Evolutionary conservation across 1,140 invertebrate genomes (phyloP).

Genomic region (Monomorium pharaonis): DNA sequence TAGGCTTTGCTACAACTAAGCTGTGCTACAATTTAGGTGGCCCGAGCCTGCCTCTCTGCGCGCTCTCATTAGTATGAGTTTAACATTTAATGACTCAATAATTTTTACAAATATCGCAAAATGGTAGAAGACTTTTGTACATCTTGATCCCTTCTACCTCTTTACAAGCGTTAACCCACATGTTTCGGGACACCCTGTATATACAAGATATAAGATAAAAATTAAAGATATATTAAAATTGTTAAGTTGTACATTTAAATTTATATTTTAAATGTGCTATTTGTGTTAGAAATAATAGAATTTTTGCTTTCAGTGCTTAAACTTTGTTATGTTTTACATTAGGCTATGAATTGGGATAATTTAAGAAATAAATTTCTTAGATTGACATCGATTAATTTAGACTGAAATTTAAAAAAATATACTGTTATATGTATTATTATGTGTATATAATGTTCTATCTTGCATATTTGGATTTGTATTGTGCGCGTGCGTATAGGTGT

Average conservation of each 20-base stretch:
- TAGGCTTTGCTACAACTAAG: too few relatives aligned
- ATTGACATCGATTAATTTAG: constrained; percentile 14
- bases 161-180: too few relatives aligned
- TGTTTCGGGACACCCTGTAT: too few relatives aligned
- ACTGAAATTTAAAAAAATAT: background rate
- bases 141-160: too few relatives aligned
- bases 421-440: background rate
- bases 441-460: background rate
- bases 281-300: constrained; percentile 15
- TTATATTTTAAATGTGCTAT: background rate
- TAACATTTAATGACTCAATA: too few relatives aligned
- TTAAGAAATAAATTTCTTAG: constrained; percentile 17
- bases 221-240: constrained; percentile 22
- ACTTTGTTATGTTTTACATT: constrained; percentile 28
- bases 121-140: too few relatives aligned
- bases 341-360: constrained; percentile 32
- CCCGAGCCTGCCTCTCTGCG: too few relatives aligned
- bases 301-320: background rate
- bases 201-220: too few relatives aligned
- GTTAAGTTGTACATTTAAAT: constrained; percentile 29
- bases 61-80: too few relatives aligned
- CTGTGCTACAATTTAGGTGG: too few relatives aligned
- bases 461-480: background rate
- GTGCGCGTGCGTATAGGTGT: too few relatives aligned
- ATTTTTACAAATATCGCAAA: too few relatives aligned